These are phyloP conservation scores for Drosophila repletoides DNA, from an alignment of 1,140 invertebrate genomes.

Conservation along the genomic window DNA sequence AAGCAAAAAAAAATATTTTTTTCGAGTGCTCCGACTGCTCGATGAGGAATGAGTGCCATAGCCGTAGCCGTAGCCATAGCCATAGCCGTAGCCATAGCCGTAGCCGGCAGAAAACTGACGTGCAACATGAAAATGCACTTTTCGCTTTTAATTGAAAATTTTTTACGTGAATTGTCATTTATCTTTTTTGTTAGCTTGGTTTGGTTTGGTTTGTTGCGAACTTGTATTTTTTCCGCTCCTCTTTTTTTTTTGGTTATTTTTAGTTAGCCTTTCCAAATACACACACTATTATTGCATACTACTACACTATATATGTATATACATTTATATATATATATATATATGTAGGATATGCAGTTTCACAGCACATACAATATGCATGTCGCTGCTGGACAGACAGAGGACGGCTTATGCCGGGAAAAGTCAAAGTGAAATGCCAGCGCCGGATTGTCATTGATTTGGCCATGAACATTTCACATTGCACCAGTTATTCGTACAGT, in stretches of 20 bases:
- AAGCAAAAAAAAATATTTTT: constrained; percentile 36
- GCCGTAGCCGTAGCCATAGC: neutral
- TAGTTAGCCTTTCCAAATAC: constrained; percentile 31
- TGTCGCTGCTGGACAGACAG: constrained; percentile 23
- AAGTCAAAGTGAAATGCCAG: constrained; percentile 65
- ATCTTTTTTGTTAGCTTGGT: constrained; percentile 34
- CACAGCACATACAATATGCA: constrained; percentile 26
- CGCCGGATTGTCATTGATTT: constrained; percentile 57
- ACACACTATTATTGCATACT: neutral
- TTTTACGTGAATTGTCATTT: constrained; percentile 71
- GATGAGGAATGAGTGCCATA: constrained; percentile 13
- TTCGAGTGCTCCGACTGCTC: constrained; percentile 49
- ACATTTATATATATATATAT: neutral
- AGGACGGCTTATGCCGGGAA: constrained; percentile 13
- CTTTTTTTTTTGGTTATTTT: constrained; percentile 41
- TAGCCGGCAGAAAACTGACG: constrained; percentile 55
- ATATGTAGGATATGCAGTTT: neutral
- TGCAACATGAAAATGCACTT: constrained; percentile 81
- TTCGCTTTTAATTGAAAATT: constrained; percentile 79
- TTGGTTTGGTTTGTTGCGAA: constrained; percentile 29
- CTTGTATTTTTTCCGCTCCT: constrained; percentile 1
- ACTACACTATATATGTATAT: too few relatives aligned
- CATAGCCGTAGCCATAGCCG: constrained; percentile 12
- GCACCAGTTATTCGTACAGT: constrained; percentile 19
- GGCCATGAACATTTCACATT: constrained; percentile 53